phyloP scores from a whole-genome alignment of 2,113 vertebrate species.

The Micronycteris hirsuta region DNA sequence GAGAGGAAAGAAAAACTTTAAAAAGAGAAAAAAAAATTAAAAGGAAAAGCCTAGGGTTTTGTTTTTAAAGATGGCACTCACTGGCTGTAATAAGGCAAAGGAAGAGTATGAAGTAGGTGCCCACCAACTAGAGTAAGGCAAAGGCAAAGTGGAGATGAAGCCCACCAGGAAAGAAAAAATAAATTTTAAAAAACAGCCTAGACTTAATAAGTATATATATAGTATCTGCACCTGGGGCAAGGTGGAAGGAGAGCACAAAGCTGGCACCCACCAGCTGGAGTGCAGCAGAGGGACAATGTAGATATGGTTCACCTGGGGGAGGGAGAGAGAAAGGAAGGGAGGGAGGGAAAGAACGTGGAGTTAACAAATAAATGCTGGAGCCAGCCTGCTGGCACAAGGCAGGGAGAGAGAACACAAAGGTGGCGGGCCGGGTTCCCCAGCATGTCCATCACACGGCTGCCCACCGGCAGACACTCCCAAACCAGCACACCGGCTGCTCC shows the following conservation, averaged over 20 bases:
- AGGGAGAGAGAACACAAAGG: background rate
- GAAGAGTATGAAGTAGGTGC: background rate
- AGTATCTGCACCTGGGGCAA: background rate
- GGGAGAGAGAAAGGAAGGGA: background rate
- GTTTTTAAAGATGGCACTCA: background rate
- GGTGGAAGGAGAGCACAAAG: background rate
- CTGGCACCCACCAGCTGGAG: no score
- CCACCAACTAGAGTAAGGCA: no score
- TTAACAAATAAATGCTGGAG: background rate
- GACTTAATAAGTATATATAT: no score
- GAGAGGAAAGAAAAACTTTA: background rate
- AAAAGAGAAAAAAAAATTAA: no score
- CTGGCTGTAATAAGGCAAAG: background rate
- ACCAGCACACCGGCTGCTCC: background rate
- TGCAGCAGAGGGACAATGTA: background rate
- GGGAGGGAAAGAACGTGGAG: background rate
- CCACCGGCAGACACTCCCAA: background rate
- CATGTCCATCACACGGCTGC: no score
- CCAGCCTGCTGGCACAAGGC: background rate
- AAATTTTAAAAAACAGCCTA: background rate
- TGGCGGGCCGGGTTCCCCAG: accelerated
- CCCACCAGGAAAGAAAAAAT: background rate
- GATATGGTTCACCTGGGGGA: background rate
- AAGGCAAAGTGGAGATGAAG: background rate
- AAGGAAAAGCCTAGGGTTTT: background rate